Conservation (phyloP, 1,140 invertebrate species). For the Dinothrombium tinctorium region DNA sequence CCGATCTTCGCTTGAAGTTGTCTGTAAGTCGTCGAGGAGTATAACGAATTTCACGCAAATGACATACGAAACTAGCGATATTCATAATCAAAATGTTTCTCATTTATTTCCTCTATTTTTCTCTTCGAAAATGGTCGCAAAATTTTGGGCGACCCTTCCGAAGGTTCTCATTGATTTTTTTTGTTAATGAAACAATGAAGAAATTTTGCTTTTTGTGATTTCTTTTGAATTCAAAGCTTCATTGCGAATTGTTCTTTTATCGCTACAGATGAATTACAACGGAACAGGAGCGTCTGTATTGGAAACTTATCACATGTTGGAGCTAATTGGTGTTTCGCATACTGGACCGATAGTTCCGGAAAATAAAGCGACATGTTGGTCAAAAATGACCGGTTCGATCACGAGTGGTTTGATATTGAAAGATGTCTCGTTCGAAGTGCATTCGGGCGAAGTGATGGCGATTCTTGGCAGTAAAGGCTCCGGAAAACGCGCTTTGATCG, state of each 20-base stretch:
- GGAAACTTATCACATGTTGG: conserved; percentile 40
- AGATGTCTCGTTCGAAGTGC: conserved; percentile 66
- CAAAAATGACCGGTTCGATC: conserved; percentile 45
- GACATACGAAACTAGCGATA: too few species aligned
- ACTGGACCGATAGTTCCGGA: conserved; percentile 59
- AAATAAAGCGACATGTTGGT: conserved; percentile 32
- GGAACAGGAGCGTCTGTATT: background rate
- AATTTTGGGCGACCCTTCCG: conserved; percentile 6
- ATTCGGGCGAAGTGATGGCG: conserved; percentile 70
- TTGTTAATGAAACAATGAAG: background rate
- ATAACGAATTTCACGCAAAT: too few species aligned
- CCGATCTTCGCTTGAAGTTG: too few species aligned
- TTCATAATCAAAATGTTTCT: background rate
- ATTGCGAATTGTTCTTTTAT: background rate
- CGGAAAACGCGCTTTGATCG: conserved; percentile 63
- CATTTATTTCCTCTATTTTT: conserved; percentile 3
- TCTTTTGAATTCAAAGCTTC: background rate
- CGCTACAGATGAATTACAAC: conserved; percentile 3
- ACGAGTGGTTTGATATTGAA: conserved; percentile 56
- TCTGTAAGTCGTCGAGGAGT: too few species aligned
- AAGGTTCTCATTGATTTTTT: background rate
- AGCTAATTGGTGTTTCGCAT: conserved; percentile 64
- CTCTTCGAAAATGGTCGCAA: conserved; percentile 1
- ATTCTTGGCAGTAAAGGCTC: conserved; percentile 69
- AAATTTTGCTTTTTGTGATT: background rate